Conservation (phyloP, 1,140 invertebrate species). For the Caenorhabditis briggsae region DNA sequence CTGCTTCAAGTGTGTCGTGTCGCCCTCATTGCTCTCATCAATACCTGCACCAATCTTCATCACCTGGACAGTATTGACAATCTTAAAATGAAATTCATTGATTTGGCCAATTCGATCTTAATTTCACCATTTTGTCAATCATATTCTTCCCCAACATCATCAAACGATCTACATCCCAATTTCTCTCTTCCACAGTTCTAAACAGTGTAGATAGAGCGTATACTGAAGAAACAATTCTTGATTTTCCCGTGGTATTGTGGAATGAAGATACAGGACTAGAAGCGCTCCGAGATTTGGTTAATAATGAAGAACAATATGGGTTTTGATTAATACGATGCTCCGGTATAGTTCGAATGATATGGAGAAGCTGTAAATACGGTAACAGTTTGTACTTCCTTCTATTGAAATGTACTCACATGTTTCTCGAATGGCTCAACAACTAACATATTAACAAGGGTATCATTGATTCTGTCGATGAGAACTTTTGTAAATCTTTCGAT, state of each 20-base stretch:
- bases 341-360: conserved; percentile 51
- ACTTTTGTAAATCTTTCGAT: conserved; percentile 64
- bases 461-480: conserved; percentile 71
- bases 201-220: background rate
- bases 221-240: conserved; percentile 16
- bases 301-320: background rate
- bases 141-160: conserved; percentile 44
- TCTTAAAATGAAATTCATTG: background rate
- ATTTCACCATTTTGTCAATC: conserved; percentile 36
- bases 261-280: background rate
- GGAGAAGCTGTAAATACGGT: conserved; percentile 34
- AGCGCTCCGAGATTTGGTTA: background rate
- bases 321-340: conserved; percentile 51
- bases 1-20: conserved; percentile 60
- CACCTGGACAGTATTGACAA: conserved; percentile 62
- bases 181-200: conserved; percentile 18
- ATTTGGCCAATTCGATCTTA: too few species aligned
- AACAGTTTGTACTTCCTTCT: background rate
- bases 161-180: conserved; percentile 31
- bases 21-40: conserved; percentile 57
- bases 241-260: background rate
- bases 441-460: conserved; percentile 68
- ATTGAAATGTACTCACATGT: conserved; percentile 69
- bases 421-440: conserved; percentile 74
- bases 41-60: conserved; percentile 61